A percentile compares a stretch with the other conserved stretches of the same genome.
Evolutionary conservation across 2,113 vertebrate genomes (phyloP).

Genomic region (Panurus biarmicus): DNA sequence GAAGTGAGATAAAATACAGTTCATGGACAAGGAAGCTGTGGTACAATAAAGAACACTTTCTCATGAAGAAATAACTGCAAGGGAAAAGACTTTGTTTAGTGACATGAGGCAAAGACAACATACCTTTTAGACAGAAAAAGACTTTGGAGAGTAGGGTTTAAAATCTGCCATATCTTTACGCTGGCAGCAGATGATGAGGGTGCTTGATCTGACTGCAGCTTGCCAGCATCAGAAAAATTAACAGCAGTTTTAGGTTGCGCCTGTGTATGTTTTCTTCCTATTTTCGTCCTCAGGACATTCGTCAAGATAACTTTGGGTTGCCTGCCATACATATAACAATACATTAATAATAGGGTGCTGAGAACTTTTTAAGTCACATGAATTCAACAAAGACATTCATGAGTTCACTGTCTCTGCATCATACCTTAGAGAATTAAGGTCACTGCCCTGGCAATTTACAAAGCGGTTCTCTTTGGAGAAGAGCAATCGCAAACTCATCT

Average conservation of each 20-base stretch:
- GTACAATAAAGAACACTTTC: neutral
- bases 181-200: constrained; percentile 68
- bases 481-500: neutral
- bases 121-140: constrained; percentile 73
- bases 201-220: constrained; percentile 66
- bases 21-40: neutral
- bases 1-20: neutral
- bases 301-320: constrained; percentile 78
- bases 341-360: constrained; percentile 45
- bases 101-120: constrained; percentile 29
- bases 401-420: neutral
- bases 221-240: constrained; percentile 69
- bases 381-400: constrained; percentile 39
- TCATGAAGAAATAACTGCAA: neutral
- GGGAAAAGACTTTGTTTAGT: neutral
- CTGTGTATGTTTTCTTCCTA: constrained; percentile 76
- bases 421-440: neutral
- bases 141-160: constrained; percentile 68
- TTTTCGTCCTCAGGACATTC: constrained; percentile 73
- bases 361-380: constrained; percentile 11
- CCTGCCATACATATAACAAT: constrained; percentile 71
- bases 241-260: constrained; percentile 52
- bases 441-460: neutral
- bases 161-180: constrained; percentile 68
- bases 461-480: neutral